Conservation (phyloP, 2,113 vertebrate genomes). For the Lagopus leucura region DNA sequence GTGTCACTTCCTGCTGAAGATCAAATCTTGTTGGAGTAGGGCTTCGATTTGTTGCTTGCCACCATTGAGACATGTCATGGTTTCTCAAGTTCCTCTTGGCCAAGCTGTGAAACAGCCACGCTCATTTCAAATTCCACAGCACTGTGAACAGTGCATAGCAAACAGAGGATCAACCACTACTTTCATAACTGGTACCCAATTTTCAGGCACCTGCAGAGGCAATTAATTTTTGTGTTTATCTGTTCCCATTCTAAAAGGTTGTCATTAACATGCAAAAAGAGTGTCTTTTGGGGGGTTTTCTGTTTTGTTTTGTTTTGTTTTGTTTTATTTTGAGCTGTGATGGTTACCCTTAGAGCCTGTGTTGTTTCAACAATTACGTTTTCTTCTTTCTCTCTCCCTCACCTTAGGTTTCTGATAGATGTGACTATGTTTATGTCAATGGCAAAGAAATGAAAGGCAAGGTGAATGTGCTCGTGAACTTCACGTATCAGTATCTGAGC, state of each 20-base stretch:
- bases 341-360: background rate
- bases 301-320: background rate
- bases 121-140: constrained; percentile 2
- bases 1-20: background rate
- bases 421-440: constrained; percentile 95
- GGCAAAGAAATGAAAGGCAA: constrained; percentile 96
- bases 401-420: constrained; percentile 90
- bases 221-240: background rate
- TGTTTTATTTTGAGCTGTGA: background rate
- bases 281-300: background rate
- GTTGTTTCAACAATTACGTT: background rate
- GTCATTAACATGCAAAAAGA: background rate
- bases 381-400: background rate
- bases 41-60: background rate
- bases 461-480: constrained; percentile 88
- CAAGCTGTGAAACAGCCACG: background rate
- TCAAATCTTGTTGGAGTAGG: background rate
- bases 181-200: background rate
- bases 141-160: background rate
- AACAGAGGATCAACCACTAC: background rate
- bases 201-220: background rate
- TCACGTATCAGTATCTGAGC: constrained; percentile 90
- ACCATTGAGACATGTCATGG: background rate
- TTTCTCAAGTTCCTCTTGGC: background rate
- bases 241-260: background rate